Evolutionary conservation across 2,888 invertebrate genomes (phyloP).

Genomic region (Lithophane ornitopus): DNA sequence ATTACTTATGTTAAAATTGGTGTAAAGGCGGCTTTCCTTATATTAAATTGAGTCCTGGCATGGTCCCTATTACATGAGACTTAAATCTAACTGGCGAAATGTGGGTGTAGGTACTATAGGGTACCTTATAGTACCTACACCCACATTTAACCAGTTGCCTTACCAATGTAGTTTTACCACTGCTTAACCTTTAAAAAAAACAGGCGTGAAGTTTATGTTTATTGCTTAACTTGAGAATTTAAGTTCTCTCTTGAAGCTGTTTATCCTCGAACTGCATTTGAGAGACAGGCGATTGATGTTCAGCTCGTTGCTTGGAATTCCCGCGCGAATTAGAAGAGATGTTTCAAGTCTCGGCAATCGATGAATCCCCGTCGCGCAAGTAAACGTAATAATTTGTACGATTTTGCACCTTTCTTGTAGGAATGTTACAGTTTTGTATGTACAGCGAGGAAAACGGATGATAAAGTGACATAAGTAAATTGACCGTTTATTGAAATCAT

Average conservation of each 20-base stretch:
- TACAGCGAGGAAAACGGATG: background rate
- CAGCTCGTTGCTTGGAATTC: slow-evolving; percentile 4
- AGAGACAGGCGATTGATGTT: slow-evolving; percentile 23
- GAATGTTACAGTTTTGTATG: background rate
- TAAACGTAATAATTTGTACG: background rate
- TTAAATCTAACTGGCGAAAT: too few relatives aligned
- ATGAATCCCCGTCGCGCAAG: slow-evolving; percentile 8
- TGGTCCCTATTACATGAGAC: too few relatives aligned
- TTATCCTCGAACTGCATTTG: slow-evolving; percentile 18
- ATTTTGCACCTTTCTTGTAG: background rate
- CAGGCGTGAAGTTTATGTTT: background rate
- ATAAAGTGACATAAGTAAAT: background rate
- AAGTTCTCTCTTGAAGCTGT: background rate
- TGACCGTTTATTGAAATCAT: background rate
- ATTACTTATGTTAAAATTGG: too few relatives aligned
- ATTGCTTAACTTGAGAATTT: background rate
- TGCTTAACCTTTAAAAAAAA: too few relatives aligned
- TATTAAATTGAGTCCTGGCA: too few relatives aligned
- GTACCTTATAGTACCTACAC: too few relatives aligned
- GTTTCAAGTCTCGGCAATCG: slow-evolving; percentile 5
- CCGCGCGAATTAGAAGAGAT: background rate
- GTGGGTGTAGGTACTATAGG: too few relatives aligned
- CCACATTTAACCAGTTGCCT: too few relatives aligned
- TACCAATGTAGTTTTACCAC: too few relatives aligned
- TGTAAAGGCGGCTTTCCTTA: too few relatives aligned